phyloP scores from a whole-genome alignment of 2,888 invertebrate species.

The Toxonevra muliebris region DNA sequence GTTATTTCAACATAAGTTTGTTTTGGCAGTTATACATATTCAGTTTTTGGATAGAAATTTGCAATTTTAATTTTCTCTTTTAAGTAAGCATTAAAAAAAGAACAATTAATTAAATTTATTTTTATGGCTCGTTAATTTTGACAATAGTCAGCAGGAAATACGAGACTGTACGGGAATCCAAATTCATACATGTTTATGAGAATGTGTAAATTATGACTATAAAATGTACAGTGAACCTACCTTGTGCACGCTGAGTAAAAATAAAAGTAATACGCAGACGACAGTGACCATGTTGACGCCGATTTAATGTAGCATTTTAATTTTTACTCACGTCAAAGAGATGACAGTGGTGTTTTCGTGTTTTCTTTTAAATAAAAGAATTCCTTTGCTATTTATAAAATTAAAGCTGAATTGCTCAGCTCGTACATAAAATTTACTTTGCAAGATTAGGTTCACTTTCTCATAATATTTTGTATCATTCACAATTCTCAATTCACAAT shows the following conservation, averaged over 20 bases:
- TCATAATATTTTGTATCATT: no score
- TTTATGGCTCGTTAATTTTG: constrained; percentile 54
- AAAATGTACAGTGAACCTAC: background rate
- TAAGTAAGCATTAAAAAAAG: constrained; percentile 35
- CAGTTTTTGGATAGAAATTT: no score
- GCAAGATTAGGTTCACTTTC: no score
- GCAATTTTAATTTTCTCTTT: no score
- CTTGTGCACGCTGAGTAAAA: background rate
- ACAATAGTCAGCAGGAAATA: constrained; percentile 16
- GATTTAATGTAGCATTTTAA: constrained; percentile 8
- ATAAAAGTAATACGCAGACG: background rate
- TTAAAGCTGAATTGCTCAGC: no score
- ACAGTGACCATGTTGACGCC: constrained; percentile 26
- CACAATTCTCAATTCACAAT: no score
- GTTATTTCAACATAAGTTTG: background rate
- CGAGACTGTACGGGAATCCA: background rate
- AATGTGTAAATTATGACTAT: background rate
- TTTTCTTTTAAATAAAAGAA: no score
- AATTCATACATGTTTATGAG: background rate
- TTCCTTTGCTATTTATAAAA: no score
- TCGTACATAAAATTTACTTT: no score
- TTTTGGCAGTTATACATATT: background rate
- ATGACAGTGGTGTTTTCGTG: background rate
- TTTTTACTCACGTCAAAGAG: background rate
- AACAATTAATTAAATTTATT: constrained; percentile 56